Conservation (phyloP, 2,888 invertebrate species). For the Sylvicola fuscatus region DNA sequence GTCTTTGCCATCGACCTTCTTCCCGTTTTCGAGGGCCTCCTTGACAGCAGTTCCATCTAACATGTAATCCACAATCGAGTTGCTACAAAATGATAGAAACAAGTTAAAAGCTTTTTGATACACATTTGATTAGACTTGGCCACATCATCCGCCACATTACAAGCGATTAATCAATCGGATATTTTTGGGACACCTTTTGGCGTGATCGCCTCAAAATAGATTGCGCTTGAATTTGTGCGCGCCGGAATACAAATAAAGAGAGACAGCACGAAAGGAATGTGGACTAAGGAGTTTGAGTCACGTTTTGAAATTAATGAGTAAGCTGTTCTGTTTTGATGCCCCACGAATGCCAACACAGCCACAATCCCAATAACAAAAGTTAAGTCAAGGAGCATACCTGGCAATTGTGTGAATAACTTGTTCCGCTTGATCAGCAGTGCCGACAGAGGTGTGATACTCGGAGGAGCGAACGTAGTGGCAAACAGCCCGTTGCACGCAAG, state of each 20-base stretch:
- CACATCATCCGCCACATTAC: no score
- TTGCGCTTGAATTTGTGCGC: no score
- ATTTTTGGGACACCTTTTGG: background rate
- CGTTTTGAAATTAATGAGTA: no score
- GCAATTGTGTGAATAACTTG: conserved; percentile 37
- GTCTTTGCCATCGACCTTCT: conserved; percentile 25
- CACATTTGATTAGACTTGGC: no score
- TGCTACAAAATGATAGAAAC: no score
- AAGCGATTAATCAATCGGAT: background rate
- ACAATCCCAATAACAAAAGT: background rate
- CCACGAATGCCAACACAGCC: no score
- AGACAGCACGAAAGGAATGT: no score
- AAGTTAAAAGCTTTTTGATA: no score
- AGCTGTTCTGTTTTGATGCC: no score
- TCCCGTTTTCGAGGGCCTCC: conserved; percentile 44
- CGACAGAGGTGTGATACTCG: conserved; percentile 37
- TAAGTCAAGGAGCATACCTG: conserved; percentile 24
- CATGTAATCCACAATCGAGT: conserved; percentile 43
- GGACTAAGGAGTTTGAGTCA: no score
- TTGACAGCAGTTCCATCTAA: conserved; percentile 50
- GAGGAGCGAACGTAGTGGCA: conserved; percentile 55
- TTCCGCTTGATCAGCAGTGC: conserved; percentile 41
- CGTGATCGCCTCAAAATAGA: no score
- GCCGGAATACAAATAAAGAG: no score
- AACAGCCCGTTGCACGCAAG: conserved; percentile 46